Percentiles rank a stretch among this genome's conserved stretches.
These are phyloP conservation scores for Rhynchophorus ferrugineus DNA, from an alignment of 1,140 invertebrate genomes.

Conservation along the genomic window DNA sequence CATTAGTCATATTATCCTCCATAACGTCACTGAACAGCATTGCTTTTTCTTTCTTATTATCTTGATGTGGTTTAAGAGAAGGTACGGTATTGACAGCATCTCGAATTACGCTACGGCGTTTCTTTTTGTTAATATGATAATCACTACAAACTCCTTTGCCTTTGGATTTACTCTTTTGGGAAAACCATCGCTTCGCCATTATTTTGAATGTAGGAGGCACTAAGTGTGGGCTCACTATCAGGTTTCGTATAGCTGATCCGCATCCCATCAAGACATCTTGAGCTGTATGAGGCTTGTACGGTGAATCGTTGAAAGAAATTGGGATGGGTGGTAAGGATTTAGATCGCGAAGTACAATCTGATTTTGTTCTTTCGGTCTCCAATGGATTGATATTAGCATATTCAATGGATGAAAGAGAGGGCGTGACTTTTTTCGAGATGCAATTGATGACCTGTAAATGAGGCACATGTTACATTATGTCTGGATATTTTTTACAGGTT, in stretches of 20 bases:
- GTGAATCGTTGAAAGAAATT: neutral
- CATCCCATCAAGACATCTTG: too few species aligned
- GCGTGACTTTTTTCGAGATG: conserved; percentile 9
- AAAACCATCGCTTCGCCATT: neutral
- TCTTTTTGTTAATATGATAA: neutral
- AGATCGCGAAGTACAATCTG: neutral
- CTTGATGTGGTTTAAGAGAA: conserved; percentile 6
- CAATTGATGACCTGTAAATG: conserved; percentile 9
- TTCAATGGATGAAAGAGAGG: conserved; percentile 13
- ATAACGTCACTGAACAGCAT: neutral
- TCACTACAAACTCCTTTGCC: neutral
- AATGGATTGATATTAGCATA: too few species aligned
- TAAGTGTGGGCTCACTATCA: neutral
- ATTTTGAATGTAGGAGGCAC: neutral
- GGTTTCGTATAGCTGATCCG: neutral
- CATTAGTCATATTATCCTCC: neutral
- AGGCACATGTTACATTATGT: neutral
- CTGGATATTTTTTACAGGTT: neutral
- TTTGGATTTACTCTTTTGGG: neutral
- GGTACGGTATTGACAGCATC: conserved; percentile 4
- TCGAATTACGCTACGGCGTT: neutral
- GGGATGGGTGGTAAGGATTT: conserved; percentile 12
- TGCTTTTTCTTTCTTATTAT: neutral
- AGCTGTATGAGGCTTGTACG: neutral
- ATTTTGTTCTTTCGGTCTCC: neutral